These are phyloP conservation scores for Calyptommatus sinebrachiatus DNA, from an alignment of 2,113 vertebrate species.

Conservation along the genomic window DNA sequence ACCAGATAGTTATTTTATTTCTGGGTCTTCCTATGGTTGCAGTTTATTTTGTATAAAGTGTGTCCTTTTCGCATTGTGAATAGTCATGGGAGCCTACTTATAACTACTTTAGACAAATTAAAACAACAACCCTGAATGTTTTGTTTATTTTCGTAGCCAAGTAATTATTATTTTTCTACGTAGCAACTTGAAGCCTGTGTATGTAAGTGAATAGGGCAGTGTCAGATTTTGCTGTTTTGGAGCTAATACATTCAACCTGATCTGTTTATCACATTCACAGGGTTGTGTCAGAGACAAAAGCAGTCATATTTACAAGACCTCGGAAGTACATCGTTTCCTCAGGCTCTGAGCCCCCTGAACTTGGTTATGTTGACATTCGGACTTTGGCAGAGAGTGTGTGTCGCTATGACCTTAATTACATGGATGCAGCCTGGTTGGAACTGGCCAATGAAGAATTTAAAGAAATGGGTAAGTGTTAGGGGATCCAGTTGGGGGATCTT, in stretches of 20 bases:
- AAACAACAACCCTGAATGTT: background rate
- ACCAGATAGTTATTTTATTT: background rate
- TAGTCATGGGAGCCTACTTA: background rate
- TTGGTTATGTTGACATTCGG: constrained; percentile 89
- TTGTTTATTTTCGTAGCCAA: constrained; percentile 1
- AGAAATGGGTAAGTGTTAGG: constrained; percentile 89
- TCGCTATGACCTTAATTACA: constrained; percentile 90
- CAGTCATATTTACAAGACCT: constrained; percentile 82
- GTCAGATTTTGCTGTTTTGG: background rate
- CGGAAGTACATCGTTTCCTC: constrained; percentile 89
- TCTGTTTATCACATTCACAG: constrained; percentile 63
- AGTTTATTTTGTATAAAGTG: background rate
- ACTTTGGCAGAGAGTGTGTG: constrained; percentile 86
- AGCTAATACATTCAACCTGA: background rate
- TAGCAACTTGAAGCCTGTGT: background rate
- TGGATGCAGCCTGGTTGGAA: constrained; percentile 88
- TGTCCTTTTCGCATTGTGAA: background rate
- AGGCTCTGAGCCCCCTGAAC: constrained; percentile 75
- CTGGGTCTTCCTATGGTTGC: background rate
- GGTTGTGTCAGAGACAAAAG: constrained; percentile 78
- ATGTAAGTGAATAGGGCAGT: background rate
- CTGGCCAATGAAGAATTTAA: constrained; percentile 86
- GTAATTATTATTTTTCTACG: background rate
- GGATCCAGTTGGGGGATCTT: background rate
- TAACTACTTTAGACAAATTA: background rate